Base-by-base conservation (phyloP, 30 jellyfish, hydroid and myxozoan species). In the Aurelia sp. region DNA sequence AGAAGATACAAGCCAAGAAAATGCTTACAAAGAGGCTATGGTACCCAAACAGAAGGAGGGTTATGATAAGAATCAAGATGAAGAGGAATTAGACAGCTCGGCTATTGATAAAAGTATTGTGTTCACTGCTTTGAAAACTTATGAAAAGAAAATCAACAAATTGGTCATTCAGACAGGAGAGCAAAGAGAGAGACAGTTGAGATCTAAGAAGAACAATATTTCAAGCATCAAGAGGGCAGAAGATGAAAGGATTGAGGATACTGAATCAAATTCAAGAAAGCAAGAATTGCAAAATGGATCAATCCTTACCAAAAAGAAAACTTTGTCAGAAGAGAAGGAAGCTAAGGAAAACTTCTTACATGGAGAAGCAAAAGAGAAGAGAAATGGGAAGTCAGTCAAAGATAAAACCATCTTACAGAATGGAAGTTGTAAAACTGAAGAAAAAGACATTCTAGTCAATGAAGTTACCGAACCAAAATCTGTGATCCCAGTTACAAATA, bases 401-500 rank as follows among this genome's bases (percentile, higher is more conserved):
- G 15, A 2, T 44, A 16, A 74, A 51, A 37, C 18, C 4, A 11
- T 21, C 17, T 3, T n/a, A 13, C 35, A 21, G 16, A 58, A 22
- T 30, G 64, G 21, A 4, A 7, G 18, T 23, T 7, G 4, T 21
- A 31, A 6, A 0, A 37, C 63, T 21, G 55, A 16, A 44, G 60
- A 73, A 50, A 19, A 23, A 21, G 73, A 73, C 1, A 73, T 73
- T 17, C 23, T 2, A 3, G 62, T 17, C 12, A 16, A 69, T 8
- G 23, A 30, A 33, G 8, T 69, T 35, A 11, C 50, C 18, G 41
- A 19, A 15, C 1, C 23, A 48, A n/a, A 55, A 58, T 22, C 33
- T 0, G 78, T 33, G 11, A 62, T 82, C 17, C 92, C 92, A 11
- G 86, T 82, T 19, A 82, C 92, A 50, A 71, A 82, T 23, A 78